Evolutionary conservation across 2,113 vertebrate species (phyloP).

Genomic region (Condylura cristata): DNA sequence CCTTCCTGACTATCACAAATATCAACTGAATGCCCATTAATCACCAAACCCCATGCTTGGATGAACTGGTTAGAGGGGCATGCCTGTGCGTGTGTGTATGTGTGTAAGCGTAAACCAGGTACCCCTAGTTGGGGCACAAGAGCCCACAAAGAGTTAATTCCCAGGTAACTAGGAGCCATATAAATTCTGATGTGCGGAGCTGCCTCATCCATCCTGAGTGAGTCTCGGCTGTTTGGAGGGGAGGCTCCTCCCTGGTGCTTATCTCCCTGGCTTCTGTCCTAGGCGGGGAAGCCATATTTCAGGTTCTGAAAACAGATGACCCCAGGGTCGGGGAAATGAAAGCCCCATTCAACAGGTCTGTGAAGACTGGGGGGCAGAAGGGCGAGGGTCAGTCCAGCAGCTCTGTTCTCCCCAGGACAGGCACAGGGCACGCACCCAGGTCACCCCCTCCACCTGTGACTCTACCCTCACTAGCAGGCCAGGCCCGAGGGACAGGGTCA

Average conservation of each 20-base stretch:
- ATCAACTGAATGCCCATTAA: neutral
- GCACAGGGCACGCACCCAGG: conserved; percentile 52
- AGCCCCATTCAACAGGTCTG: conserved; percentile 92
- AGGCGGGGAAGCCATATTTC: conserved; percentile 90
- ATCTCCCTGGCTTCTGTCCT: conserved; percentile 89
- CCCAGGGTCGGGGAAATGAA: conserved; percentile 92
- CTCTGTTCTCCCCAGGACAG: conserved; percentile 82
- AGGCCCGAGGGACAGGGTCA: conserved; percentile 69
- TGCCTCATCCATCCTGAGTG: conserved; percentile 89
- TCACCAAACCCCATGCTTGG: neutral
- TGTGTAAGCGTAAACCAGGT: neutral
- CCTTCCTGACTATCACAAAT: neutral
- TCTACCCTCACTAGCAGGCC: conserved; percentile 71
- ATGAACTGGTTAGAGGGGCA: neutral
- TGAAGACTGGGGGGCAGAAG: conserved; percentile 81
- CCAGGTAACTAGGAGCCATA: conserved; percentile 84
- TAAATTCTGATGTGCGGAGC: conserved; percentile 86
- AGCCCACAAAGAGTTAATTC: conserved; percentile 85
- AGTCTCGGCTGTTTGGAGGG: conserved; percentile 91
- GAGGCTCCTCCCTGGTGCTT: conserved; percentile 86
- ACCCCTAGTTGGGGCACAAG: neutral
- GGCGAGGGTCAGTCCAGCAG: conserved; percentile 88
- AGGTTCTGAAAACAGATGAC: conserved; percentile 91
- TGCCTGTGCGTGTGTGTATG: fast-evolving
- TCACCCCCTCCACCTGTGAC: conserved; percentile 58